Conservation (phyloP, 2,113 vertebrate genomes). For the Cranoglanis bouderius region DNA sequence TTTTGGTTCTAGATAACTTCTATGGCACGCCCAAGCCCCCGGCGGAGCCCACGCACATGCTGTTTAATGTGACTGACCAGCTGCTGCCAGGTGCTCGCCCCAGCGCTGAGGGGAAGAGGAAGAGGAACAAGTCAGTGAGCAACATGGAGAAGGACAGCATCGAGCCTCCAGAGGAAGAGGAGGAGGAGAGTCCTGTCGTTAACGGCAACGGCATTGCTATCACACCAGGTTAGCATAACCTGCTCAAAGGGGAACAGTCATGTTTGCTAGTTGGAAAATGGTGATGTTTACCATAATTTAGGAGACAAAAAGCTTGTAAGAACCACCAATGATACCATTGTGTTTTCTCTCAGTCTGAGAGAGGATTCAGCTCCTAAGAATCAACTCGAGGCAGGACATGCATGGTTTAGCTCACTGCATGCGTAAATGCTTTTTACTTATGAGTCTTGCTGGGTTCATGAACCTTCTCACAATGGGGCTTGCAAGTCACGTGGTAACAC, state of each 20-base stretch:
- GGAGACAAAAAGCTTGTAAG: background rate
- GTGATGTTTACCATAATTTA: background rate
- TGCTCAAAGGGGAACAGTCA: background rate
- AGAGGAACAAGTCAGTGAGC: constrained; percentile 98
- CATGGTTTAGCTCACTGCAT: background rate
- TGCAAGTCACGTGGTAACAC: background rate
- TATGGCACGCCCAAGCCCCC: constrained; percentile 98
- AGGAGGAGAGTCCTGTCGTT: constrained; percentile 92
- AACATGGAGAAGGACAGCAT: constrained; percentile 98
- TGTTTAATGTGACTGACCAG: constrained; percentile 98
- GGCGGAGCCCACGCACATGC: constrained; percentile 90
- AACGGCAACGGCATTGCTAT: constrained; percentile 93
- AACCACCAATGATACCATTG: too few species aligned
- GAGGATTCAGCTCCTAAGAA: background rate
- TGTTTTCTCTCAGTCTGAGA: background rate
- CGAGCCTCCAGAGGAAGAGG: constrained; percentile 94
- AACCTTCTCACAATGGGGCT: background rate
- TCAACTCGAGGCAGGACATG: background rate
- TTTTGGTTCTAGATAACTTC: constrained; percentile 85
- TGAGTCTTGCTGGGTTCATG: background rate
- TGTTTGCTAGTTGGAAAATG: background rate
- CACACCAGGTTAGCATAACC: constrained; percentile 84
- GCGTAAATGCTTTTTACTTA: background rate
- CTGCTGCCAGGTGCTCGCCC: constrained; percentile 96
- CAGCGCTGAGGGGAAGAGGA: constrained; percentile 95